Percentiles rank a stretch among this genome's conserved stretches.
These are phyloP conservation scores for Yasuhikotakia modesta DNA, from an alignment of 2,797 vertebrate genomes.

Conservation along the genomic window DNA sequence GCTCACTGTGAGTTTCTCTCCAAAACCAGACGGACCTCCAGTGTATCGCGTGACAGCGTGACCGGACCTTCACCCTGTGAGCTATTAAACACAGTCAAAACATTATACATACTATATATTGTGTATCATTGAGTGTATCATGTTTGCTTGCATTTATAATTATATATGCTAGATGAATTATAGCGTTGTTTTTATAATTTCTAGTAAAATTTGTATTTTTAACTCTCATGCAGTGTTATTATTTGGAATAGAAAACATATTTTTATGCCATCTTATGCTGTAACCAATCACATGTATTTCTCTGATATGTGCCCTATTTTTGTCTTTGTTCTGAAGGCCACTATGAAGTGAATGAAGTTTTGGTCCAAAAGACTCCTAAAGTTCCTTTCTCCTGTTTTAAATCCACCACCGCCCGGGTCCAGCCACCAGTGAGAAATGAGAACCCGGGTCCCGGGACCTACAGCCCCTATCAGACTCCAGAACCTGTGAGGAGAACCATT, in stretches of 20 bases:
- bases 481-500: constrained; percentile 61
- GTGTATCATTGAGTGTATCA: background rate
- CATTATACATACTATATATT: too few relatives aligned
- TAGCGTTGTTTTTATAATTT: too few relatives aligned
- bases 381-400: constrained; percentile 74
- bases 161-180: background rate
- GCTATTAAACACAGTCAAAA: too few relatives aligned
- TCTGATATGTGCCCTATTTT: too few relatives aligned
- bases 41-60: too few relatives aligned
- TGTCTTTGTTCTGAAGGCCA: constrained; percentile 67
- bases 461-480: constrained; percentile 64
- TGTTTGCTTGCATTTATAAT: background rate
- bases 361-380: constrained; percentile 67
- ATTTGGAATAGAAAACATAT: background rate
- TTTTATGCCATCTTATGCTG: background rate
- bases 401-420: constrained; percentile 69
- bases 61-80: constrained; percentile 77
- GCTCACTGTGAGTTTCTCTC: constrained; percentile 75
- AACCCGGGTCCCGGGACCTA: constrained; percentile 77
- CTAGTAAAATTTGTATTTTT: background rate
- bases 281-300: background rate
- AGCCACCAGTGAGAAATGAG: constrained; percentile 28
- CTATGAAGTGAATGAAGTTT: constrained; percentile 70
- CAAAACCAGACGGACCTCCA: constrained; percentile 66
- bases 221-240: background rate